Base-by-base conservation (phyloP, 2,797 vertebrate species). In the Lutjanus campechanus region DNA sequence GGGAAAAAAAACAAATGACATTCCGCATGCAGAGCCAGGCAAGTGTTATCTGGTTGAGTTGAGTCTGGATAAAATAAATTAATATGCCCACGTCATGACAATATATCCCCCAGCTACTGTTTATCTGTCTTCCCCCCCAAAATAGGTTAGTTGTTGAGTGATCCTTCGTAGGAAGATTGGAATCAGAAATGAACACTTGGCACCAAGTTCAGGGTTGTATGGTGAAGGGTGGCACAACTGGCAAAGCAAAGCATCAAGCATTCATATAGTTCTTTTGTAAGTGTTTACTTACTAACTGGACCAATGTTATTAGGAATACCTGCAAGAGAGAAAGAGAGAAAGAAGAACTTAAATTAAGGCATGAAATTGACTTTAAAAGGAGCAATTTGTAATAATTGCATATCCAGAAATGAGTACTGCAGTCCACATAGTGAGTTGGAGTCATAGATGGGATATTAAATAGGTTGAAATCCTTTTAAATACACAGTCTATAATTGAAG, bases 271-370 rank as follows among this genome's bases (percentile, higher is more conserved):
- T 84, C 53, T 72, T 83, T 81, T 81, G 77, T 72, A 78, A 80
- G 54, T 55, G 72, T 89, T 94, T 98, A 98, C 97, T 98, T 99
- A 99, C 97, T 98, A 96, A 98, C 97, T 91, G 98, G 98, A 96
- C 97, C 97, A 95, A 97, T 96, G 95, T 96, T 97, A 96, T 97
- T 99, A 92, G 97, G 97, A 86, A 97, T 96, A 96, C 98, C 98
- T 99, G 95, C 29, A 95, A 93, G 85, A 95, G 91, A 95, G 87
- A 73, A 68, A 89, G 69, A 88, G 70, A 89, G 64, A 80, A 62
- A 71, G 13, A 85, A 62, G 54, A 72, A 74, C 19, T 77, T 84
- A 7, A 79, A 66, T 73, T 6, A 65, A 62, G 44, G 15, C 22
- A 59, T n/a, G n/a, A 43, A 25, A 76, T 40, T 53, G 20, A 71